Evolutionary conservation across 2,113 vertebrate species (phyloP), one percentile per base, ranked within the genome.

Genomic region (Sceloporus undulatus): DNA sequence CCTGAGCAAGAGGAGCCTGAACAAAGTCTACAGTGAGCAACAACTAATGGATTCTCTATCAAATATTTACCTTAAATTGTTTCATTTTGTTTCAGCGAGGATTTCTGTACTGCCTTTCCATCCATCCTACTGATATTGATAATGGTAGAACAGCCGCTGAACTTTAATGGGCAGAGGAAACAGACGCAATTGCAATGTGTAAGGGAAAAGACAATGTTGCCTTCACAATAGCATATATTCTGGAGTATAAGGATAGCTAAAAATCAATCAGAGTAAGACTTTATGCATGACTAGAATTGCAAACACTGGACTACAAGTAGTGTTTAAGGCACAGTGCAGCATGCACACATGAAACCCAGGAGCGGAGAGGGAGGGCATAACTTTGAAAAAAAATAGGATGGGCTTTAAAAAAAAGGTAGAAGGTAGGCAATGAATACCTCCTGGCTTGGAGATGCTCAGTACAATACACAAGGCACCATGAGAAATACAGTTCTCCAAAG

Each of bases 111-210:
- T 91, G 25, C 16, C 65, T 68, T n/a, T 27, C 13, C 25, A 34
- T 3, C 21, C 40, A 25, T 10, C 48, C 59, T 66, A 40, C 59
- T 52, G 83, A 85, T 79, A 9, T 14, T 16, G 38, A 52, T 42
- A 77, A 59, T 4, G 23, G 34, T 65, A 16, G 5, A 34, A 52
- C 71, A 14, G 87, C 40, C 54, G 48, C 38, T 82, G 54, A 62
- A 81, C 52, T 87, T 66, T 81, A 87, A 73, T 84, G 65, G 68
- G 40, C 9, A 62, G 86, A 87, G 34, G 34, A 65, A 25, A 56
- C 70, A 75, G 70, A 75, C 62, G 66, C 52, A 48, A 76, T 87
- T 82, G 65, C 73, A 76, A 5, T 34, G 56, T 18, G 0, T 9
- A 40, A 59, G 25, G 18, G 59, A 11, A 34, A 65, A 70, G 10